These are phyloP conservation scores for Erethizon dorsatum DNA, from an alignment of 2,797 vertebrate species.

Conservation along the genomic window DNA sequence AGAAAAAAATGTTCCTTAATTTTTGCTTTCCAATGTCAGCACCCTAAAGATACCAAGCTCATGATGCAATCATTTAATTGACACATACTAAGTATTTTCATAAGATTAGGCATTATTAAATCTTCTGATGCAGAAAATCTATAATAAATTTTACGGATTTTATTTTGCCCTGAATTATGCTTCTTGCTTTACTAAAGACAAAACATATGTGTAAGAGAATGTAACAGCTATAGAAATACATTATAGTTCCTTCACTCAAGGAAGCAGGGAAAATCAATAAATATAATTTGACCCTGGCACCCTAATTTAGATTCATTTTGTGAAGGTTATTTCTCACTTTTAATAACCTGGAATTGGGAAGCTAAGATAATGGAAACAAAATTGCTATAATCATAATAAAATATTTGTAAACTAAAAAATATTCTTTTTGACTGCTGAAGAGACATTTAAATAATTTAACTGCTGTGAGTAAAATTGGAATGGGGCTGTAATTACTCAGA, in stretches of 20 bases:
- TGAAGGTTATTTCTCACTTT: constrained; percentile 87
- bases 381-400: constrained; percentile 87
- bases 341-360: constrained; percentile 85
- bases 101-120: constrained; percentile 58
- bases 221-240: constrained; percentile 76
- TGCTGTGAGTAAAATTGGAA: constrained; percentile 88
- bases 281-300: constrained; percentile 74
- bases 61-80: constrained; percentile 40
- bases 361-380: constrained; percentile 86
- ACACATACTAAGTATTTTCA: constrained; percentile 17
- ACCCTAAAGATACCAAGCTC: constrained; percentile 12
- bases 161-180: constrained; percentile 73
- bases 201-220: constrained; percentile 51
- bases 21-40: constrained; percentile 54
- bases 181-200: constrained; percentile 67
- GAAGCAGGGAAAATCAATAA: constrained; percentile 78
- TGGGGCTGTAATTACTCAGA: constrained; percentile 87
- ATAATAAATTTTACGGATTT: constrained; percentile 81
- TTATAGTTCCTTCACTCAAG: constrained; percentile 81
- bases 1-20: not conserved
- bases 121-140: constrained; percentile 78
- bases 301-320: constrained; percentile 82
- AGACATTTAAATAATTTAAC: constrained; percentile 89
- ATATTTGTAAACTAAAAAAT: constrained; percentile 90
- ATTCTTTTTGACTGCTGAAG: constrained; percentile 86